phyloP scores from a whole-genome alignment of 2,113 vertebrate species.

The Puntigrus tetrazona region DNA sequence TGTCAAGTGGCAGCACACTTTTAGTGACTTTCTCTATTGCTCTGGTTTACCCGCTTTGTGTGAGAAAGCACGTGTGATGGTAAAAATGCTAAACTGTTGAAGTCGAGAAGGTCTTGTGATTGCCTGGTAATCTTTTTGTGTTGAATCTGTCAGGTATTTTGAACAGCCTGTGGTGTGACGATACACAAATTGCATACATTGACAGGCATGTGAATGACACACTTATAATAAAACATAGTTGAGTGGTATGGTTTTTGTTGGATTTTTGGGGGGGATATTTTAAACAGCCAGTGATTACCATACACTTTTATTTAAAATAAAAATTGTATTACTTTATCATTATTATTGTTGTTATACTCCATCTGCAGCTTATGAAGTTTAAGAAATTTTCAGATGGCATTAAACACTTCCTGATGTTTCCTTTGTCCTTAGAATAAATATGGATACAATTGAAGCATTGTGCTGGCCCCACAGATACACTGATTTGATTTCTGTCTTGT shows the following conservation, averaged over 20 bases:
- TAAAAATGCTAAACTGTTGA: not conserved
- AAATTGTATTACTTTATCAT: not conserved
- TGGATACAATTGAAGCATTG: constrained; percentile 21
- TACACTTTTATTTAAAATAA: not conserved
- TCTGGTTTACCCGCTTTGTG: not conserved
- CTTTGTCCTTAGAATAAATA: not conserved
- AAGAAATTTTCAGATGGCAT: not conserved
- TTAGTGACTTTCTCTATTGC: not conserved
- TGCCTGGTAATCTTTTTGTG: not conserved
- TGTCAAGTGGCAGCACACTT: not conserved
- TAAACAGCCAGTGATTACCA: not conserved
- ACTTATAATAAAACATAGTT: not conserved
- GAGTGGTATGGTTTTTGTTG: not conserved
- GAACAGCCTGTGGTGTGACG: not conserved
- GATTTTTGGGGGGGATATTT: not conserved
- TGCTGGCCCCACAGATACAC: constrained; percentile 7
- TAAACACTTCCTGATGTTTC: not conserved
- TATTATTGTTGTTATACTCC: not conserved
- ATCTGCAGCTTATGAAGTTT: not conserved
- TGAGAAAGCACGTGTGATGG: not conserved
- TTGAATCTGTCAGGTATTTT: not conserved
- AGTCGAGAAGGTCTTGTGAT: not conserved
- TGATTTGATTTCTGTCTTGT: constrained; percentile 42
- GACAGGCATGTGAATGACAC: not conserved
- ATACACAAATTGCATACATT: not conserved